Evolutionary conservation across 2,113 vertebrate genomes (phyloP).

Genomic region (Alces alces): DNA sequence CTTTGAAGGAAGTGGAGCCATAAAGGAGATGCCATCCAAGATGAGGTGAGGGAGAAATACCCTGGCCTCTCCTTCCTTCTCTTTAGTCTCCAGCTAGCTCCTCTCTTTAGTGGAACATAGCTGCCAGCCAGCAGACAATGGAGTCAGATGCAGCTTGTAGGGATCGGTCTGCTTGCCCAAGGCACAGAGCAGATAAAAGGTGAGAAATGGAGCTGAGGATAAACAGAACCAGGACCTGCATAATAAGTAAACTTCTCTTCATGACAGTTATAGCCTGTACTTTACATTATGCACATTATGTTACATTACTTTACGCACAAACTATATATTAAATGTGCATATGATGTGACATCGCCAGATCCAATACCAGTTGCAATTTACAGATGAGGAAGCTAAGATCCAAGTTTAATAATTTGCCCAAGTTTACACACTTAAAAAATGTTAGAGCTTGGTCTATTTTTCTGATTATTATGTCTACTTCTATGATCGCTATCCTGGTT

Average conservation of each 20-base stretch:
- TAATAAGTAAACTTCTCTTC: background rate
- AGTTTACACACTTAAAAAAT: background rate
- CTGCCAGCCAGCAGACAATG: background rate
- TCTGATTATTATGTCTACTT: background rate
- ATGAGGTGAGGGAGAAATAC: background rate
- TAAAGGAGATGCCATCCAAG: background rate
- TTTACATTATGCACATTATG: background rate
- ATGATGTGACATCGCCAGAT: background rate
- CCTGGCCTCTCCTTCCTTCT: background rate
- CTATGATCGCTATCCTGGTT: background rate
- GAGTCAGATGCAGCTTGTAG: background rate
- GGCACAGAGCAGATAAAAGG: background rate
- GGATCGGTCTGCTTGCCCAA: background rate
- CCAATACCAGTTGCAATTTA: background rate
- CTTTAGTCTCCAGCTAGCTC: background rate
- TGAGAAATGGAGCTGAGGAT: background rate
- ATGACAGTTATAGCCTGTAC: background rate
- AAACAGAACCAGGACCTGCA: background rate
- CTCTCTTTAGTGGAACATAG: background rate
- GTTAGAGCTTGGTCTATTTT: background rate
- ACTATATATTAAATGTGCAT: background rate
- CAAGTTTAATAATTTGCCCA: background rate
- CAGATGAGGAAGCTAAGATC: background rate
- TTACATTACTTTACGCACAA: background rate
- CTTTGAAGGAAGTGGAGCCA: background rate